Evolutionary conservation across 2,113 vertebrate species (phyloP), one percentile per base, ranked within the genome.

Genomic region (Atrichornis clamosus): DNA sequence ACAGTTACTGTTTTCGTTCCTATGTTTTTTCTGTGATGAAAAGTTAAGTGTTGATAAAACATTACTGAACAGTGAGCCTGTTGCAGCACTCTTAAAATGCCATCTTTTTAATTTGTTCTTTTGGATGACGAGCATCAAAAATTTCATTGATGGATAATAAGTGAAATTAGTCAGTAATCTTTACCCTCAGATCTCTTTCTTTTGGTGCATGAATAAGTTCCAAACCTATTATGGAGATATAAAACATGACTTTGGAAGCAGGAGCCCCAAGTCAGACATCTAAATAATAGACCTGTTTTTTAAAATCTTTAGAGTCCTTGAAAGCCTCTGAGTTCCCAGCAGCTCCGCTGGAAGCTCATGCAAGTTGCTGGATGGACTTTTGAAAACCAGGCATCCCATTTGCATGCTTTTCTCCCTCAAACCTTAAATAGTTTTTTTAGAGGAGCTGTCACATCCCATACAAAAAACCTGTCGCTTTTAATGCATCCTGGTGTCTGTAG

Each of bases 211-310:
- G 87, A 95, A 72, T 92, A 92, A 76, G 23, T 65, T 70, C 24
- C 39, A 30, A 83, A 76, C 30, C 60, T 55, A 77, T 90, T 96
- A 96, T 86, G 92, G 92, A 94, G 75, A 67, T 80, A 90, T 50
- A 91, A 95, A 91, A 93, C 28, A 10, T 93, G 68, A 94, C 64
- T 95, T 95, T 69, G 73, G 76, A 81, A 93, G 52, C 39, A 90
- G 68, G 60, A 96, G 68, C 75, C 79, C 88, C 76, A 96, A 96
- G 90, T 92, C 93, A 87, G 82, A 93, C 89, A 90, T 85, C 90
- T 94, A 95, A 93, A 94, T 97, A 96, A 96, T 87, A 93, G 93
- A 86, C 68, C 11, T 74, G 87, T 12, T 88, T 94, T 96, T 72
- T 11, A 35, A 88, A 88, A 88, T 74, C 90, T 85, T 95, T 88